phyloP scores from a whole-genome alignment of 2,113 vertebrate species.

The Periophthalmodon schlosseri region DNA sequence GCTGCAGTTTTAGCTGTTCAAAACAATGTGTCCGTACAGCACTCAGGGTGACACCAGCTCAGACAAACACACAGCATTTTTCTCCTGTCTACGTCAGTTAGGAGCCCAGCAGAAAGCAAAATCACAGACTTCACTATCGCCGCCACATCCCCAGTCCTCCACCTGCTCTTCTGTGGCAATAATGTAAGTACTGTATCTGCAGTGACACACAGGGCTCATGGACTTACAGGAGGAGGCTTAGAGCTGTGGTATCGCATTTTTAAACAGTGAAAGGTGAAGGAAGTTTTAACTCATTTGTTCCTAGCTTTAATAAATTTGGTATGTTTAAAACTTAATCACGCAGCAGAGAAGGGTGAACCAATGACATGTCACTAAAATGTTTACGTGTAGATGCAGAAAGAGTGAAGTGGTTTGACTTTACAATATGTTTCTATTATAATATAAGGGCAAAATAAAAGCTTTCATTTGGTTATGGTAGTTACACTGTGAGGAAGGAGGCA shows the following conservation, averaged over 20 bases:
- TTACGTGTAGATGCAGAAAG: no score
- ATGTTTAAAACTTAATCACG: not conserved
- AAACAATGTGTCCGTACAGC: conserved; percentile 55
- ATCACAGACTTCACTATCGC: conserved; percentile 31
- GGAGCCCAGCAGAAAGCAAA: conserved; percentile 17
- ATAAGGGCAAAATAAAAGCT: not conserved
- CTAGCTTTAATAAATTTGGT: no score
- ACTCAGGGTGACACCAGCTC: conserved; percentile 52
- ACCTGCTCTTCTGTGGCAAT: conserved; percentile 35
- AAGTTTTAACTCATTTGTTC: no score
- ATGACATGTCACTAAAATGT: no score
- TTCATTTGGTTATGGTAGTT: not conserved
- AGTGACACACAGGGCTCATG: conserved; percentile 13
- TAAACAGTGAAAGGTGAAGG: no score
- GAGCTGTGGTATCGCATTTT: conserved; percentile 15
- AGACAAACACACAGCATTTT: conserved; percentile 45
- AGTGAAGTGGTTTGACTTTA: no score
- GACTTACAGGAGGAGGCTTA: conserved; percentile 34
- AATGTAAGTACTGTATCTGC: conserved; percentile 37
- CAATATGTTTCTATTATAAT: not conserved
- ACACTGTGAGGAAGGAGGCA: not conserved
- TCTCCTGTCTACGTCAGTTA: conserved; percentile 36
- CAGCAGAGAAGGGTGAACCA: not conserved
- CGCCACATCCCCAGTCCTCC: not conserved
- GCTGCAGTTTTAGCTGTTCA: conserved; percentile 38